Evolutionary conservation across 2,888 invertebrate genomes (phyloP).

Genomic region (Geophilus truncorum): DNA sequence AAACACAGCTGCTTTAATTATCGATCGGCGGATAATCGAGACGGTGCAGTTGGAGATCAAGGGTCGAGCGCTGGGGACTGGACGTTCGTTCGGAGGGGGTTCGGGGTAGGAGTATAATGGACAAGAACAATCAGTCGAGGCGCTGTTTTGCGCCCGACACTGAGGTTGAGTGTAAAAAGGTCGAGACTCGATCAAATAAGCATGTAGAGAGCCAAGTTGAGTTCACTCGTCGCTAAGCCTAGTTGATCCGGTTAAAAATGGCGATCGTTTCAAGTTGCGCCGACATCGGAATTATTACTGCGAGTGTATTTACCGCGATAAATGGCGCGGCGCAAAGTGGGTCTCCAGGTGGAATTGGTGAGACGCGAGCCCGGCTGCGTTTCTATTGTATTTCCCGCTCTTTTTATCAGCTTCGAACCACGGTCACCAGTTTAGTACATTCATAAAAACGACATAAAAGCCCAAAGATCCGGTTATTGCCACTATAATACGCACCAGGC

Average conservation of each 20-base stretch:
- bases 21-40: not conserved
- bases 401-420: constrained; percentile 27
- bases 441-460: constrained; percentile 23
- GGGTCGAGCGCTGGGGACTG: not conserved
- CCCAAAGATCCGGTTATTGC: constrained; percentile 27
- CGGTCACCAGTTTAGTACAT: constrained; percentile 27
- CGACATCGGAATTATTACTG: not conserved
- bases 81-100: too few species aligned
- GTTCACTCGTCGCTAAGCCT: not conserved
- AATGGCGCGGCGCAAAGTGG: not conserved
- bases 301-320: not conserved
- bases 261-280: not conserved
- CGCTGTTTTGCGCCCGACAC: not conserved
- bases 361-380: not conserved
- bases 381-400: constrained; percentile 27
- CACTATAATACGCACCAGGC: constrained; percentile 27
- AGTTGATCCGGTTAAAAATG: not conserved
- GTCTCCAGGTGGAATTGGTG: constrained; percentile 8
- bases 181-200: not conserved
- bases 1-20: constrained; percentile 16
- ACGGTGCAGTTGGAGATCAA: not conserved
- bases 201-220: not conserved
- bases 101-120: not conserved
- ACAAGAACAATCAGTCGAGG: not conserved
- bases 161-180: not conserved